phyloP scores from a whole-genome alignment of 2,113 vertebrate species.

The Otocyon megalotis region DNA sequence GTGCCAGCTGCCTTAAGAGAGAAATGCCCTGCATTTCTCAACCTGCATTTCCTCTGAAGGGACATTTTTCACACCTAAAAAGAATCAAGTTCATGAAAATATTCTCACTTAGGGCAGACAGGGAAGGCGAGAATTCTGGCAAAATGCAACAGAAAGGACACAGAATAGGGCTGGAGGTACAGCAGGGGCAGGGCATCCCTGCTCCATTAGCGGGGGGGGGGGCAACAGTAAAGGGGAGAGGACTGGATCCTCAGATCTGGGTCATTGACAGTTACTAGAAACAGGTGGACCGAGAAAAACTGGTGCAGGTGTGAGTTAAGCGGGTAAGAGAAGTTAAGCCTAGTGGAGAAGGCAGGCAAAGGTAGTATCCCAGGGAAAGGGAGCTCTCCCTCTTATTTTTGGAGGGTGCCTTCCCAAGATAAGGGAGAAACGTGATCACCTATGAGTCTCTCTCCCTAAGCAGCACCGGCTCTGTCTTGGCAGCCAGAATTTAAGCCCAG shows the following conservation, averaged over 20 bases:
- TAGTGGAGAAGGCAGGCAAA: background rate
- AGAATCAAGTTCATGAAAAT: background rate
- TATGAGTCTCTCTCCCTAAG: background rate
- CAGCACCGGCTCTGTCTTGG: background rate
- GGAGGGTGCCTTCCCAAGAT: background rate
- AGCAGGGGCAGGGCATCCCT: background rate
- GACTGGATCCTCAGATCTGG: background rate
- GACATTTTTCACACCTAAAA: background rate
- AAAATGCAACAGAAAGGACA: background rate
- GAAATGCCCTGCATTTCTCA: background rate
- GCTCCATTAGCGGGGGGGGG: background rate
- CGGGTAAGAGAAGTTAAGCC: background rate
- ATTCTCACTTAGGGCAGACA: background rate
- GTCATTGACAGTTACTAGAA: background rate
- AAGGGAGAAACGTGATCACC: background rate
- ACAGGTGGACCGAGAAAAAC: background rate
- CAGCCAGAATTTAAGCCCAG: background rate
- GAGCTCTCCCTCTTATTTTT: background rate
- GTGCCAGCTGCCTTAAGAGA: background rate
- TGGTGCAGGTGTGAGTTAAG: accelerated
- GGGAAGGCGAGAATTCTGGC: background rate
- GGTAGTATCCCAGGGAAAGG: background rate
- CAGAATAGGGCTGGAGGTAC: no score
- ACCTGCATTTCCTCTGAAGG: background rate
- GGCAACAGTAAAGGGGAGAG: background rate